Conservation (phyloP, 2,888 invertebrate genomes). For the Eretmocerus hayati region DNA sequence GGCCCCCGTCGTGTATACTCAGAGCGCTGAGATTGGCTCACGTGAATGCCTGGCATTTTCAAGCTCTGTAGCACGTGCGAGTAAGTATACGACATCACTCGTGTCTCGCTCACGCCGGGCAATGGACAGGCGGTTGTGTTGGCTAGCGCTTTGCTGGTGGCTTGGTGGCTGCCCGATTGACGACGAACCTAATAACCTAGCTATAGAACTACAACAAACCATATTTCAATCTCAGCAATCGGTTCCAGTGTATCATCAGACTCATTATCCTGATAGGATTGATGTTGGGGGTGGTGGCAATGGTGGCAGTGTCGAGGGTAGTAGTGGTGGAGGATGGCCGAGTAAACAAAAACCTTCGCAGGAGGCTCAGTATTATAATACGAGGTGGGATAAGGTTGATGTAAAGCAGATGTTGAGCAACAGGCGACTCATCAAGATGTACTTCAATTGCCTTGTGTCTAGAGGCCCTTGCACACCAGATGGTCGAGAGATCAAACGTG, state of each 20-base stretch:
- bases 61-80: too few species aligned
- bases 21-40: too few species aligned
- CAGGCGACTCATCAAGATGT: conserved; percentile 62
- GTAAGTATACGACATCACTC: neutral
- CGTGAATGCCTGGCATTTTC: too few species aligned
- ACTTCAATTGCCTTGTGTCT: conserved; percentile 63
- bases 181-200: neutral
- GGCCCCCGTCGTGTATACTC: too few species aligned
- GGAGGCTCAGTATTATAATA: conserved; percentile 41
- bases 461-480: conserved; percentile 66
- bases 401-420: conserved; percentile 62
- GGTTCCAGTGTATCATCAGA: too few species aligned
- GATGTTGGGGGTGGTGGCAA: neutral
- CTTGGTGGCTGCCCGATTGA: conserved; percentile 21
- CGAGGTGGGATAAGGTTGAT: conserved; percentile 64
- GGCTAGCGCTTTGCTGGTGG: conserved; percentile 21
- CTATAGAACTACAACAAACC: too few species aligned
- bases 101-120: neutral
- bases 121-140: conserved; percentile 24
- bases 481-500: conserved; percentile 65
- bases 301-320: neutral
- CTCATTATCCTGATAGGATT: too few species aligned
- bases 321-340: too few species aligned
- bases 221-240: too few species aligned
- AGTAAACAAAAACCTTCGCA: conserved; percentile 28